These are phyloP conservation scores for Kradibia gibbosae DNA, from an alignment of 1,140 invertebrate genomes.

Conservation along the genomic window DNA sequence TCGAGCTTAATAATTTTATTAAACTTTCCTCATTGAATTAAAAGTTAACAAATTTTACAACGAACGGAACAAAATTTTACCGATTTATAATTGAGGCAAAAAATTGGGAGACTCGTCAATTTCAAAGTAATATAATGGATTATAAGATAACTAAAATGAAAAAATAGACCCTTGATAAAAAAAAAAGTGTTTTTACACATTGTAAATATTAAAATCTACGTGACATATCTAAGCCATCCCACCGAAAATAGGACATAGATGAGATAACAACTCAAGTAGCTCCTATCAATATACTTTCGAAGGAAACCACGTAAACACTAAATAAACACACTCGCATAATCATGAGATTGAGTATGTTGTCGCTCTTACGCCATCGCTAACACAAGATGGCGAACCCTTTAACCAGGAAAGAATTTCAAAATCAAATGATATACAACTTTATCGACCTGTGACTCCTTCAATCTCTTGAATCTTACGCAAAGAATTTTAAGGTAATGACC, in stretches of 20 bases:
- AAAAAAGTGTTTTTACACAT: background rate
- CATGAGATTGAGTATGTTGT: background rate
- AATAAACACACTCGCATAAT: background rate
- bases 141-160: too few relatives aligned
- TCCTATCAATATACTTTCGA: background rate
- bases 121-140: too few relatives aligned
- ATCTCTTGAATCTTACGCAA: too few relatives aligned
- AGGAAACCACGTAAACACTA: background rate
- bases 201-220: background rate
- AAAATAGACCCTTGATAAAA: too few relatives aligned
- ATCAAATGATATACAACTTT: too few relatives aligned
- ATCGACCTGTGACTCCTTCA: background rate
- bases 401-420: too few relatives aligned
- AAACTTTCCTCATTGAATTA: background rate
- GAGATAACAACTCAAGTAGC: background rate
- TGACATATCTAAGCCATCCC: background rate
- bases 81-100: too few relatives aligned
- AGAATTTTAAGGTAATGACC: too few relatives aligned
- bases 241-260: background rate
- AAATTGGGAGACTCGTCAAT: too few relatives aligned
- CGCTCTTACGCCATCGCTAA: background rate
- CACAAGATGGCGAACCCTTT: conserved; percentile 4
- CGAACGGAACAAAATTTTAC: too few relatives aligned
- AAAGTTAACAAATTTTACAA: background rate
- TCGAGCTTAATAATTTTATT: conserved; percentile 1